These are phyloP conservation scores for Pseudolycoriella hygida DNA, from an alignment of 2,888 invertebrate genomes.

Conservation along the genomic window DNA sequence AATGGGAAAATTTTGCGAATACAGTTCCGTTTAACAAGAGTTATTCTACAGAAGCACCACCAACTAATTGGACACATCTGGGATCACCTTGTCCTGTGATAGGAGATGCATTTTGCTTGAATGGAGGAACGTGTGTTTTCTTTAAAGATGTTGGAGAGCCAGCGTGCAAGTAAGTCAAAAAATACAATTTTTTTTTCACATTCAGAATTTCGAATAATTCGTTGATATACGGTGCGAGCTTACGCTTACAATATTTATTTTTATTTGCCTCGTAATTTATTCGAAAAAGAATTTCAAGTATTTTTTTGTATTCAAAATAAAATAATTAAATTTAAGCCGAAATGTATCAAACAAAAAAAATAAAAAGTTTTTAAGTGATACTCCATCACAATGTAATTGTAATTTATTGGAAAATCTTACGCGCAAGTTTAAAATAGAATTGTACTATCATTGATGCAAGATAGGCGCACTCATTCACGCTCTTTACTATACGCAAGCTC, in stretches of 20 bases:
- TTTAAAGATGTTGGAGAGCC: slow-evolving; percentile 61
- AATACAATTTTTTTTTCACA: slow-evolving; percentile 4
- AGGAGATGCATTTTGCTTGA: slow-evolving; percentile 63
- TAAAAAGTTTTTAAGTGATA: too few species aligned
- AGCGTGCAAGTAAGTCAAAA: slow-evolving; percentile 64
- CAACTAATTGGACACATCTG: slow-evolving; percentile 12
- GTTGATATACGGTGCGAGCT: not conserved
- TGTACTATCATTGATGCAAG: too few species aligned
- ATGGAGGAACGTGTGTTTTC: slow-evolving; percentile 72
- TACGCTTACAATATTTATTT: not conserved
- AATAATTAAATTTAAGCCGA: too few species aligned
- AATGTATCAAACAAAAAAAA: too few species aligned
- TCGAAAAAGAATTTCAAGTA: too few species aligned
- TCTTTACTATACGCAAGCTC: too few species aligned
- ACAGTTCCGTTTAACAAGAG: not conserved
- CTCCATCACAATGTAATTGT: too few species aligned
- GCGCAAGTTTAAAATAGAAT: too few species aligned
- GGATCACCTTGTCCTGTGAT: slow-evolving; percentile 32
- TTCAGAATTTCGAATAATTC: not conserved
- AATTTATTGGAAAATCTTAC: too few species aligned
- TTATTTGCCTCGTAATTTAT: too few species aligned
- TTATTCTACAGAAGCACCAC: slow-evolving; percentile 11
- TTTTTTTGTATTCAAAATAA: too few species aligned
- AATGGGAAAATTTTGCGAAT: not conserved
- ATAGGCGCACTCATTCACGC: too few species aligned